Conservation (phyloP, 2,888 invertebrate genomes). For the Idaea biselata region DNA sequence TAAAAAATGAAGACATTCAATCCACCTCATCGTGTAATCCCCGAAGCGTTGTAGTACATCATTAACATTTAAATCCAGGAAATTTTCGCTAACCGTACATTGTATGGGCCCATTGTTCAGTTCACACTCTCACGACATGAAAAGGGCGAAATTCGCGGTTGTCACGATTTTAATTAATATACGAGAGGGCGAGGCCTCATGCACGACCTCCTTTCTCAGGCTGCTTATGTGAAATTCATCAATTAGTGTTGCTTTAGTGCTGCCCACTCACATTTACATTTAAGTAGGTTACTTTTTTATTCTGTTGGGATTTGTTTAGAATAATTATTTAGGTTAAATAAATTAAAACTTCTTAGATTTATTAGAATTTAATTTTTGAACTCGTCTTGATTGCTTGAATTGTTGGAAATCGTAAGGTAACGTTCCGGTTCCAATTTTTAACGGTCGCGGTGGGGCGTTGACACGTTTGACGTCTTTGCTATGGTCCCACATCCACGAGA, state of each 20-base stretch:
- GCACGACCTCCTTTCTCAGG: constrained; percentile 49
- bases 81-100: constrained; percentile 30
- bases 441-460: too few species aligned
- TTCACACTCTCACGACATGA: constrained; percentile 48
- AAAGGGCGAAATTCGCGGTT: constrained; percentile 65
- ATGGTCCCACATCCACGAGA: too few species aligned
- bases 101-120: constrained; percentile 38
- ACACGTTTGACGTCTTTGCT: too few species aligned
- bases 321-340: too few species aligned
- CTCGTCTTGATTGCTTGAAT: too few species aligned
- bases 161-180: constrained; percentile 78
- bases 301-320: neutral
- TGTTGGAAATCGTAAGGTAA: too few species aligned
- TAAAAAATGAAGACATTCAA: neutral
- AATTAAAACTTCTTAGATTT: neutral
- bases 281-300: constrained; percentile 10
- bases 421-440: too few species aligned
- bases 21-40: neutral
- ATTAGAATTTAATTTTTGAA: too few species aligned
- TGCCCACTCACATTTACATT: constrained; percentile 38
- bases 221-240: constrained; percentile 59
- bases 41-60: constrained; percentile 19
- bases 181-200: constrained; percentile 50
- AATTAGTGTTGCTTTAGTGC: constrained; percentile 49
- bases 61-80: constrained; percentile 46